A percentile compares a stretch with the other conserved stretches of the same genome.
Conservation (phyloP, 2,888 invertebrate genomes). For the Parnassius apollo region DNA sequence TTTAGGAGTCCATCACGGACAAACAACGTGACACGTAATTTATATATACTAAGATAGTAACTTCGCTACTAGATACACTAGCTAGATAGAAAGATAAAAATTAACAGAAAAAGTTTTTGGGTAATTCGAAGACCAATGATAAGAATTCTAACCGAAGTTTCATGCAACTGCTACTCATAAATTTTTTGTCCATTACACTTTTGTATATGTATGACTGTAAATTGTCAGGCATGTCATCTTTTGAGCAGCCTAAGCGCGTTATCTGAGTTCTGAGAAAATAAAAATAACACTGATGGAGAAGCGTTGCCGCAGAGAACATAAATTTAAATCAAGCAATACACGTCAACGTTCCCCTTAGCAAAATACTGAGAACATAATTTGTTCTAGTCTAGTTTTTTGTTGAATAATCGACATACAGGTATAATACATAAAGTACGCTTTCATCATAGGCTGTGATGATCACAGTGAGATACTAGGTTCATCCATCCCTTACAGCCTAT, state of each 20-base stretch:
- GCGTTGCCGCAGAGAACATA: conserved; percentile 33
- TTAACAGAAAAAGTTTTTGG: conserved; percentile 19
- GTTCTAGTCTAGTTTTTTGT: too few relatives aligned
- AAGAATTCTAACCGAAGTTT: conserved; percentile 23
- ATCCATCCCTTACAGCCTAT: too few relatives aligned
- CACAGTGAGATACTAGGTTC: too few relatives aligned
- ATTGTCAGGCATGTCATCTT: conserved; percentile 50
- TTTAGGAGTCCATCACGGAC: too few relatives aligned
- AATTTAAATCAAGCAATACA: conserved; percentile 31
- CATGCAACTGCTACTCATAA: conserved; percentile 34
- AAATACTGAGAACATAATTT: too few relatives aligned
- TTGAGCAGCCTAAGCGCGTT: conserved; percentile 43
- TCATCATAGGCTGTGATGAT: too few relatives aligned
- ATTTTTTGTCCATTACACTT: conserved; percentile 42
- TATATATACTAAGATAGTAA: too few relatives aligned
- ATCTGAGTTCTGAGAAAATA: conserved; percentile 58
- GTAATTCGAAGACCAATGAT: conserved; percentile 13
- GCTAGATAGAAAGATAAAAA: conserved; percentile 8
- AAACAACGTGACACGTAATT: too few relatives aligned
- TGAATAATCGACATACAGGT: too few relatives aligned
- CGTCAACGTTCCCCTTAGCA: too few relatives aligned
- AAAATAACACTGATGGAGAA: conserved; percentile 50
- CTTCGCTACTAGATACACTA: too few relatives aligned
- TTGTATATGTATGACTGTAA: conserved; percentile 45
- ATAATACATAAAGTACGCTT: too few relatives aligned